Base-by-base conservation (phyloP, 2,888 invertebrate genomes). In the Heteropelma amictum region DNA sequence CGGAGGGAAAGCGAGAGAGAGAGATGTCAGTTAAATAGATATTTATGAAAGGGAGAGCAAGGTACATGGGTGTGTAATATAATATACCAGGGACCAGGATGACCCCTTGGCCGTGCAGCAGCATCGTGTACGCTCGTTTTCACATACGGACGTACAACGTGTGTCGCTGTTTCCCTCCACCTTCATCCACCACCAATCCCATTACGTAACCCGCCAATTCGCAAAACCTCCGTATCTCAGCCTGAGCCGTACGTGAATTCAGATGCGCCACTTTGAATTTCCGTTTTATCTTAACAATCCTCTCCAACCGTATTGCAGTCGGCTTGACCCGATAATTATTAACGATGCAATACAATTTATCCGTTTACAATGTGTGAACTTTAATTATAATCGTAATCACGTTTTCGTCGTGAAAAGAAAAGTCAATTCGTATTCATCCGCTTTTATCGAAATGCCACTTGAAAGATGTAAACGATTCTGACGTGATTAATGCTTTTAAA, bases 201-300 rank as follows among this genome's bases (percentile, higher is more conserved):
- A 51, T 54, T 14, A 60, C 49, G 45, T 63, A 35, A 30, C 54
- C 38, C 21, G 23, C 67, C 23, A 42, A 12, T 70, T 51, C 58
- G n/a, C 53, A 12, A 61, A 73, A 47, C 65, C 61, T 76, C 76
- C 72, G 73, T 79, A 74, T 68, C 51, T 72, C 68, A 70, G 40
- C 40, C 64, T 47, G 35, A 73, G 77, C 74, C 68, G 69, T 71
- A 75, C 71, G 77, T 77, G 67, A 73, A 76, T 77, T 77, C 70
- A 73, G 79, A 79, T 78, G 79, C 79, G 78, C 80, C 78, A 77
- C 76, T 80, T 78, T 72, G 76, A 77, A 72, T 80, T 72, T 49
- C 58, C 30, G 51, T 61, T 6, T 10, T 10, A 17, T 14, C 26
- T 51, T 33, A 7, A 23, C 17, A 47, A 47, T 8, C 23, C 35